These are phyloP conservation scores for Crotalus helleri DNA, from an alignment of 2,113 vertebrate genomes.

Conservation along the genomic window DNA sequence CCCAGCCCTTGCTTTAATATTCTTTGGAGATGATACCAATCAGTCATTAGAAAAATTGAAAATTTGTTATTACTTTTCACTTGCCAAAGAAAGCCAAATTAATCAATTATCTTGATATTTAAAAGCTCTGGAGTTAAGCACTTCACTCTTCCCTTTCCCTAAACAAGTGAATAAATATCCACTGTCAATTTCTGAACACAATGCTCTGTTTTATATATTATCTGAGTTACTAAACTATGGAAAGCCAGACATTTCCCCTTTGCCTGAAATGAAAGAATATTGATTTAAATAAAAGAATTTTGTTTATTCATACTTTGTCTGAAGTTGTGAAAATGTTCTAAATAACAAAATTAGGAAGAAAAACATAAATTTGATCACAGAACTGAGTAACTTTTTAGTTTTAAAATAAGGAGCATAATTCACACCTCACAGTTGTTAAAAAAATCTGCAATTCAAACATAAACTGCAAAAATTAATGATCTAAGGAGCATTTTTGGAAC, in stretches of 20 bases:
- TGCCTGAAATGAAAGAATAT: background rate
- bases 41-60: background rate
- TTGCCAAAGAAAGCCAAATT: background rate
- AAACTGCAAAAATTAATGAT: background rate
- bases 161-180: background rate
- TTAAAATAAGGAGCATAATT: background rate
- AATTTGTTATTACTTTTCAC: background rate
- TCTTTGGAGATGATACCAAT: background rate
- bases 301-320: background rate
- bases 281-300: background rate
- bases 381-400: slow-evolving; percentile 6
- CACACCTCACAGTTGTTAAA: background rate
- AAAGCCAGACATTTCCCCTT: slow-evolving; percentile 4
- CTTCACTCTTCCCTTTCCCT: background rate
- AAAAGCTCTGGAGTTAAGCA: background rate
- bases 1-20: background rate
- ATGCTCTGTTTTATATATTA: background rate
- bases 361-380: background rate
- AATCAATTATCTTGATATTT: background rate
- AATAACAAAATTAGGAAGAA: background rate
- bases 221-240: background rate
- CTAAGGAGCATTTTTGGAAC: background rate
- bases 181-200: background rate
- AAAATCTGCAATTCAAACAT: background rate
- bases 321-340: background rate